A percentile compares a stretch with the other conserved stretches of the same genome.
Conservation (phyloP, 2,888 invertebrate genomes). For the Theretra japonica region DNA sequence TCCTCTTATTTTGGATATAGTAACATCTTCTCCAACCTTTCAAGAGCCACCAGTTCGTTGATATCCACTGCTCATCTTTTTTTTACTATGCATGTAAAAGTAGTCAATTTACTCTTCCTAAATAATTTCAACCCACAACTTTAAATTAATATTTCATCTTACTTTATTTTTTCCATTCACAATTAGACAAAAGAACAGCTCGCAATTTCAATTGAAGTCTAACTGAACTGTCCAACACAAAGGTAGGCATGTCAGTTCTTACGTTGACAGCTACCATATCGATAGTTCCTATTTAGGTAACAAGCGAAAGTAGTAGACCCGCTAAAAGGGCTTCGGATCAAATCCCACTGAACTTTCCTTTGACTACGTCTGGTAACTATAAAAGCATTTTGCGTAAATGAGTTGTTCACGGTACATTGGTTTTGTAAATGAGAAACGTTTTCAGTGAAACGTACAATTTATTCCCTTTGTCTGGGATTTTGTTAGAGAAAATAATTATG, state of each 20-base stretch:
- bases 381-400: constrained; percentile 23
- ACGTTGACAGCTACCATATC: background rate
- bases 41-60: too few species aligned
- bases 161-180: too few species aligned
- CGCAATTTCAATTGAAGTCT: background rate
- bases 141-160: too few species aligned
- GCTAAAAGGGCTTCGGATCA: constrained; percentile 10
- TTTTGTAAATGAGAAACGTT: constrained; percentile 39
- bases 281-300: background rate
- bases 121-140: too few species aligned
- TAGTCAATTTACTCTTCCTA: too few species aligned
- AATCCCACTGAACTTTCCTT: constrained; percentile 13
- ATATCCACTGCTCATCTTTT: too few species aligned
- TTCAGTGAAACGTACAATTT: constrained; percentile 33
- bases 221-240: background rate
- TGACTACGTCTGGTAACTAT: constrained; percentile 5
- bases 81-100: too few species aligned
- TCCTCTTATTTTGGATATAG: too few species aligned
- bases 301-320: background rate
- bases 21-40: too few species aligned
- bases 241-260: too few species aligned
- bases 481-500: constrained; percentile 6
- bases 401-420: constrained; percentile 32
- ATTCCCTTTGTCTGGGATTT: constrained; percentile 22
- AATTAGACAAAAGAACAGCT: too few species aligned